A percentile compares a stretch with the other conserved stretches of the same genome.
Evolutionary conservation across 2,888 invertebrate genomes (phyloP).

Genomic region (Pyrocoelia pectoralis): DNA sequence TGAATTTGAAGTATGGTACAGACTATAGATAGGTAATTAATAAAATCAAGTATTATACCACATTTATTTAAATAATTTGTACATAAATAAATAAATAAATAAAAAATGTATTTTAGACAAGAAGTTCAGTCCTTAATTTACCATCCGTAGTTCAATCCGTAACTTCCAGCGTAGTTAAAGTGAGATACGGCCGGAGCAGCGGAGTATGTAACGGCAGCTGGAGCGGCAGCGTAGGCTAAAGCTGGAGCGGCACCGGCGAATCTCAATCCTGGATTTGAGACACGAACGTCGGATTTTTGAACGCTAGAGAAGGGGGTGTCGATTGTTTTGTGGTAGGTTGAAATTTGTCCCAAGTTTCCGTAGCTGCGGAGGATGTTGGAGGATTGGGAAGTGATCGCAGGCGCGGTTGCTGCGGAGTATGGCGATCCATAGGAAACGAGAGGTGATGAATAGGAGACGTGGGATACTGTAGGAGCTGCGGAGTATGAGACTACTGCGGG

Average conservation of each 20-base stretch:
- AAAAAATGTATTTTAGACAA: background rate
- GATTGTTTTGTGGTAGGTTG: constrained; percentile 74
- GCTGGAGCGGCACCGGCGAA: constrained; percentile 42
- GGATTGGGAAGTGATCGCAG: constrained; percentile 67
- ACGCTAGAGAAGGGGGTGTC: constrained; percentile 78
- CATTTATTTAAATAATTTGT: constrained; percentile 14
- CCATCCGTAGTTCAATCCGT: constrained; percentile 39
- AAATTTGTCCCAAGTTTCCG: constrained; percentile 74
- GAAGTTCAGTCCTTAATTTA: constrained; percentile 18
- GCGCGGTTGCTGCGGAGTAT: constrained; percentile 62
- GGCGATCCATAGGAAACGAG: constrained; percentile 45
- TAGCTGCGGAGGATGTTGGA: constrained; percentile 69
- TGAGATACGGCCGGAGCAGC: constrained; percentile 42
- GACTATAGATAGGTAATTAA: too few species aligned
- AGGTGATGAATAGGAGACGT: constrained; percentile 44
- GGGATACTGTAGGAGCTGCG: constrained; percentile 40
- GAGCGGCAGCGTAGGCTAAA: constrained; percentile 38
- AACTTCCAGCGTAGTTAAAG: constrained; percentile 42
- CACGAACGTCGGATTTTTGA: constrained; percentile 74
- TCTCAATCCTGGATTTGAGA: constrained; percentile 67
- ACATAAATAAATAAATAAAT: constrained; percentile 16
- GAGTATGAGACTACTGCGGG: constrained; percentile 58
- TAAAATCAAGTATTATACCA: too few species aligned
- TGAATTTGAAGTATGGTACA: too few species aligned
- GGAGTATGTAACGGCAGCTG: constrained; percentile 53